Evolutionary conservation across 2,888 invertebrate species (phyloP), one percentile per base, ranked within the genome.

Genomic region (Pandemis corylana): DNA sequence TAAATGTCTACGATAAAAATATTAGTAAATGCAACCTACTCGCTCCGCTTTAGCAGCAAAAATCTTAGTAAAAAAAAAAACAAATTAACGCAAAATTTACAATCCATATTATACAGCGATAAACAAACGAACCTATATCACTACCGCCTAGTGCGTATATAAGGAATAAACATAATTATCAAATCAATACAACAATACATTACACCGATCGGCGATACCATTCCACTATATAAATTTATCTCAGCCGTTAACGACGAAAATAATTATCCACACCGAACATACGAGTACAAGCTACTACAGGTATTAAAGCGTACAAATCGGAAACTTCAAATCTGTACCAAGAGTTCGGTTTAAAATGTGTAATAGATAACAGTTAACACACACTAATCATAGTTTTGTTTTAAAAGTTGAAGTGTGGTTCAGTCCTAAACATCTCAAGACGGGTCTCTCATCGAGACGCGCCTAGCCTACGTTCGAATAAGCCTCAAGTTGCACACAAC

Each of bases 11-110:
- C 85, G 81, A 89, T 92, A 93, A 92, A 77, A 91, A 92, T 89
- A 94, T 93, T 94, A 94, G 94, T 94, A 94, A 94, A 94, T 94
- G 94, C 94, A 93, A 90, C 84, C 90, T 92, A 92, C 89, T 90
- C 87, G 84, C 88, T 84, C 83, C 80, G 82, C 85, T 84, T 80
- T 80, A 77, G 81, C 86, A 84, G 87, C 87, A 85, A 85, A 28
- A 87, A 80, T 81, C 80, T 84, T 77, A 77, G 83, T 82, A 80
- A 77, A 80, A 49, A 56, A 28, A 36, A 36, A 36, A 80, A 83
- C 69, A 79, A 77, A 82, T 82, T 80, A 89, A 89, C 89, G 86
- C 90, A 85, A 89, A 90, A 90, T 90, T 83, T 91, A 91, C 91
- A 93, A 92, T 89, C 88, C 85, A 88, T 88, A 89, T 86, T 79